Percentiles rank a stretch among this genome's conserved stretches.
These are phyloP conservation scores for Lycaena phlaeas DNA, from an alignment of 2,888 invertebrate species.

Conservation along the genomic window DNA sequence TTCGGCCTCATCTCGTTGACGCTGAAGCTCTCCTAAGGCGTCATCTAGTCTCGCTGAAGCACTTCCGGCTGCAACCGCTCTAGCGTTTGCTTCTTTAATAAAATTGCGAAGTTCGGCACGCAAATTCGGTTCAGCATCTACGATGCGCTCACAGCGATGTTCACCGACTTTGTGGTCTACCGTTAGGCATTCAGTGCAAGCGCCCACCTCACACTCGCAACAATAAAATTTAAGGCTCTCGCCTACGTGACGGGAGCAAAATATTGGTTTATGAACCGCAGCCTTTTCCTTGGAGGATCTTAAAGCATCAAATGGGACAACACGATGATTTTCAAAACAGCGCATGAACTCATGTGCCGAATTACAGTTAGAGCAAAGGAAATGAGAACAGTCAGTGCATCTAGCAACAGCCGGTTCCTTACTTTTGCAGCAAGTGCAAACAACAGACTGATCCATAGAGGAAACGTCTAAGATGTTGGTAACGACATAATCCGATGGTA, in stretches of 20 bases:
- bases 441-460: constrained; percentile 80
- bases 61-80: constrained; percentile 83
- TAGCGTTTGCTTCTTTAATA: constrained; percentile 82
- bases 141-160: constrained; percentile 87
- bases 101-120: constrained; percentile 83
- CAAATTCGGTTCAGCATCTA: constrained; percentile 84
- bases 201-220: constrained; percentile 87
- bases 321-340: constrained; percentile 95
- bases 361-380: constrained; percentile 94
- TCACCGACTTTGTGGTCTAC: constrained; percentile 86
- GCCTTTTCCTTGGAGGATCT: constrained; percentile 84
- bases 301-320: constrained; percentile 90
- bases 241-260: constrained; percentile 84
- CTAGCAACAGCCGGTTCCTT: constrained; percentile 95
- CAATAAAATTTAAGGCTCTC: constrained; percentile 93
- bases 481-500: constrained; percentile 89
- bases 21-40: constrained; percentile 87
- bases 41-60: constrained; percentile 83
- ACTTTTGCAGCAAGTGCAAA: constrained; percentile 96
- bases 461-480: constrained; percentile 89
- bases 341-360: constrained; percentile 97
- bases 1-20: constrained; percentile 89
- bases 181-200: constrained; percentile 90
- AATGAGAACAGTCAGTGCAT: constrained; percentile 95
- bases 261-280: constrained; percentile 91